phyloP scores from a whole-genome alignment of 2,113 vertebrate species.

The Coregonus clupeaformis region DNA sequence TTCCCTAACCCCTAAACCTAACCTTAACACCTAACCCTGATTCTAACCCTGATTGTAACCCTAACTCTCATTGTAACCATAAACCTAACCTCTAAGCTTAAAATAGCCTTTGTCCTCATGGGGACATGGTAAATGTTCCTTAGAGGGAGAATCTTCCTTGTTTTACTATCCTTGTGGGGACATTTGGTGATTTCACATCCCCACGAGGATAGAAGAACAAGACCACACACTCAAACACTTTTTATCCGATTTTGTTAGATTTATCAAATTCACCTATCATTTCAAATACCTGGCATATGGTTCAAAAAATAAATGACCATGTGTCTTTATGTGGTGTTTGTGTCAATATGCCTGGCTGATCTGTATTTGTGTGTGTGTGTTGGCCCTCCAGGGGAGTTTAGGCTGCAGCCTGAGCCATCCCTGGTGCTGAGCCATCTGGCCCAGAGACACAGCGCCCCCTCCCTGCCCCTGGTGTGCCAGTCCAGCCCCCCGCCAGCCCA shows the following conservation, averaged over 20 bases:
- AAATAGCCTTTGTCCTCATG: no score
- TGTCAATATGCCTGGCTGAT: not conserved
- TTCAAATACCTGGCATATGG: not conserved
- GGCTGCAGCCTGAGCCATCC: slow-evolving; percentile 93
- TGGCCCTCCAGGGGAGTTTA: slow-evolving; percentile 80
- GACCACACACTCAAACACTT: no score
- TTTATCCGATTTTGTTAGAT: no score
- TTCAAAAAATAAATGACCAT: not conserved
- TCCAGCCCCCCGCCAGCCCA: slow-evolving; percentile 68
- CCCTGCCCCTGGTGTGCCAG: slow-evolving; percentile 67
- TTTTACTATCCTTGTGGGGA: no score
- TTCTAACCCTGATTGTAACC: no score
- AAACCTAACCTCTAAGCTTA: no score
- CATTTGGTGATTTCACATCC: no score
- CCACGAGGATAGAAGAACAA: not conserved
- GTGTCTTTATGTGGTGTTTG: not conserved
- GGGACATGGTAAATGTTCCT: no score
- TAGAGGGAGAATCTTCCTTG: no score
- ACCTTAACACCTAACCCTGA: no score
- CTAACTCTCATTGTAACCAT: no score
- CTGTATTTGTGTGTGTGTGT: not conserved
- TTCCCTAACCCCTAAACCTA: no score
- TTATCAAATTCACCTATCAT: not conserved
- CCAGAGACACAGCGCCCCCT: slow-evolving; percentile 79
- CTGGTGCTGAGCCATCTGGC: slow-evolving; percentile 91